phyloP scores from a whole-genome alignment of 1,140 invertebrate genomes.

The Octopus sinensis region DNA sequence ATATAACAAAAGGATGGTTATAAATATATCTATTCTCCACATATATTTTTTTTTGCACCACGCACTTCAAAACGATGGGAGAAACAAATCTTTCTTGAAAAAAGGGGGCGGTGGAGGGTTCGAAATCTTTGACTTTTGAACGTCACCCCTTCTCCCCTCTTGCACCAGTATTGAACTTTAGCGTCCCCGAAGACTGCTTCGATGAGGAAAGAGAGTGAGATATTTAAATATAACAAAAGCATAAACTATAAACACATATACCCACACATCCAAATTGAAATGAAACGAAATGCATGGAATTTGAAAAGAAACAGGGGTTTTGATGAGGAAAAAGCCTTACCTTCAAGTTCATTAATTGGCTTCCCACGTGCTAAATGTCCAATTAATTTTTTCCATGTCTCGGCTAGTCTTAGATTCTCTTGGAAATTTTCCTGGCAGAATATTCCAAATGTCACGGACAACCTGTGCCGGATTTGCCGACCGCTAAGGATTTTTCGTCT shows the following conservation, averaged over 20 bases:
- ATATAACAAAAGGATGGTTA: no score
- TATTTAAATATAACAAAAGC: background rate
- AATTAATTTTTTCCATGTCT: conserved; percentile 76
- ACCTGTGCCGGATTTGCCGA: conserved; percentile 66
- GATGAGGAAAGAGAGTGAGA: background rate
- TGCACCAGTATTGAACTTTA: no score
- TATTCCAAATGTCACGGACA: conserved; percentile 76
- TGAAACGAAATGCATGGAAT: background rate
- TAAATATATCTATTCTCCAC: no score
- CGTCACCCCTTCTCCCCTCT: no score
- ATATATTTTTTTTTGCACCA: no score
- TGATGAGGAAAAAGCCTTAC: background rate
- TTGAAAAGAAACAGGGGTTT: background rate
- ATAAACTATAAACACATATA: background rate
- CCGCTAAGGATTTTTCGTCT: conserved; percentile 65
- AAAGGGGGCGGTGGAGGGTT: no score
- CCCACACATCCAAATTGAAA: background rate
- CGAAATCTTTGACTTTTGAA: no score
- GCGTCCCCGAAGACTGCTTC: no score
- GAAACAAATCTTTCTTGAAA: no score
- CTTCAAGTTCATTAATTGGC: conserved; percentile 24
- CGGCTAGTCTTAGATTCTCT: conserved; percentile 78
- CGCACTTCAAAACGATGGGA: no score
- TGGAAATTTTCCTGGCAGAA: conserved; percentile 77
- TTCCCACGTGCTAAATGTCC: conserved; percentile 33